Base-by-base conservation (phyloP, 2,113 vertebrate genomes). In the Ciconia stormi region DNA sequence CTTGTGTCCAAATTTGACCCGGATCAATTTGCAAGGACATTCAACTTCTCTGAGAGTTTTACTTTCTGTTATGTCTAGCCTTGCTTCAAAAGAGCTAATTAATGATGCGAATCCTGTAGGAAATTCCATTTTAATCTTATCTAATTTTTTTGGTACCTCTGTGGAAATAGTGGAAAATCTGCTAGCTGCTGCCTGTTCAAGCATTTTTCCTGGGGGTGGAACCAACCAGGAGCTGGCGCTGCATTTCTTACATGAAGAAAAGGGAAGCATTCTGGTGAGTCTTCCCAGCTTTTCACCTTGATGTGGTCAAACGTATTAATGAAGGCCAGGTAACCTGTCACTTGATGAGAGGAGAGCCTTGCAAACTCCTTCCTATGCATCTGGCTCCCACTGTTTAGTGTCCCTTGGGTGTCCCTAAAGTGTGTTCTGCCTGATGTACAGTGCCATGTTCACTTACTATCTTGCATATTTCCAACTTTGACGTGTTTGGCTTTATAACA, bases 221-320 rank as follows among this genome's bases (percentile, higher is more conserved):
- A 99, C 99, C 94, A 99, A 99, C 98, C 99, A 99, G 98, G 99
- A 99, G 97, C 97, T 99, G 89, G 99, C 99, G 1, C 97, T 99
- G 95, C 99, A 99, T 94, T 99, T 98, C 97, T 98, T 99, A 87
- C 98, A 99, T 9, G 98, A 99, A 98, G 98, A 98, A 87, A 98
- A 98, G 89, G 99, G 99, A 88, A 98, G 99, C 94, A 98, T 99
- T 97, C 97, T 99, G 99, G 99, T 99, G 97, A 99, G 99, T 95
- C 22, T 81, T 36, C 20, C 16, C 9, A 20, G 29, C n/a, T 65
- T 38, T 93, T 79, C 55, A 25, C 12, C 46, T 59, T 65, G 79
- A 1, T 86, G 52, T 61, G 47, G 49, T 80, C 30, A 29, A 11
- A 70, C 29, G 27, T 56, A 7, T 34, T 87, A 82, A 71, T 53